Percentiles rank a stretch among this genome's conserved stretches.
These are phyloP conservation scores for Mythimna impura DNA, from an alignment of 2,888 invertebrate genomes.

Conservation along the genomic window DNA sequence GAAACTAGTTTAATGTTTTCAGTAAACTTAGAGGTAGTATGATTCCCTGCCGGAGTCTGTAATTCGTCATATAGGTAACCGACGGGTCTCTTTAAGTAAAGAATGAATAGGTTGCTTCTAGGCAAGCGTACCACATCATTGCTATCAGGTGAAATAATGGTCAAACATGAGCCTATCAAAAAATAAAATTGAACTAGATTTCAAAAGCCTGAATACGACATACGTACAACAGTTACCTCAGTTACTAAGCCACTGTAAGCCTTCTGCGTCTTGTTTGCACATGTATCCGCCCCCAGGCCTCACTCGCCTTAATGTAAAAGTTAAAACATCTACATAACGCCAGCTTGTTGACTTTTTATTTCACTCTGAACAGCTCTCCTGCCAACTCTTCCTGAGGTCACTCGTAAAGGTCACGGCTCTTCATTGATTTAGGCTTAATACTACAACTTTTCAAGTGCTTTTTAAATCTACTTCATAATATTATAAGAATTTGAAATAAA, in stretches of 20 bases:
- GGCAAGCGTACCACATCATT: not conserved
- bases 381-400: constrained; percentile 12
- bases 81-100: not conserved
- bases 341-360: constrained; percentile 39
- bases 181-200: too few species aligned
- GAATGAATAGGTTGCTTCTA: not conserved
- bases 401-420: constrained; percentile 12
- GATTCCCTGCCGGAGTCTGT: not conserved
- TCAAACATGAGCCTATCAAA: not conserved
- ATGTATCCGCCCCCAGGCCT: constrained; percentile 9
- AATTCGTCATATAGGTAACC: not conserved
- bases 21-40: not conserved
- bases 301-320: constrained; percentile 35
- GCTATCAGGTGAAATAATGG: not conserved
- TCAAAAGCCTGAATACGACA: too few species aligned
- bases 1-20: not conserved
- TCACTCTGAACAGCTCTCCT: constrained; percentile 8
- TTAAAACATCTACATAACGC: constrained; percentile 25
- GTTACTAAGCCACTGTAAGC: too few species aligned
- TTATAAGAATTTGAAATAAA: not conserved
- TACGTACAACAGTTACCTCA: too few species aligned
- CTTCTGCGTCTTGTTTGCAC: constrained; percentile 14
- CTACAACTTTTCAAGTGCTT: not conserved
- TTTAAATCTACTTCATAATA: constrained; percentile 1
- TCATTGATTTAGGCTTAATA: not conserved